Conservation (phyloP, 2,113 vertebrate species). For the Pseudolaguvia tuberculata region DNA sequence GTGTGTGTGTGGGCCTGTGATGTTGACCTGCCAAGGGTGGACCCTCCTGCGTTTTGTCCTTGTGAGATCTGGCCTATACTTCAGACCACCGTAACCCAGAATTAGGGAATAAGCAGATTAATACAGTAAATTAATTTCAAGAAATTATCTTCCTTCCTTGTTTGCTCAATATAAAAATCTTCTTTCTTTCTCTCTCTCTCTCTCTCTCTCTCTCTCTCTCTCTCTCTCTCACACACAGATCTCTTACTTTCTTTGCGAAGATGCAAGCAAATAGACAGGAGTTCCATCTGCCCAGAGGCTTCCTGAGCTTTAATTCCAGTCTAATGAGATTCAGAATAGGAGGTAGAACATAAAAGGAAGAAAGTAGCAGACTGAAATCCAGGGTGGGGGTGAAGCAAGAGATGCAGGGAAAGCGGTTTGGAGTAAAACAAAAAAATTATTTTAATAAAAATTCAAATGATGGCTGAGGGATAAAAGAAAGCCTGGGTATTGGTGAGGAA, state of each 20-base stretch:
- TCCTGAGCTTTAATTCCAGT: constrained; percentile 56
- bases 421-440: constrained; percentile 37
- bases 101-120: no score
- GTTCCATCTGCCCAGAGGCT: constrained; percentile 50
- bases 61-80: no score
- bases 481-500: constrained; percentile 17
- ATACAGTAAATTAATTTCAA: no score
- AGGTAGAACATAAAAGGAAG: constrained; percentile 52
- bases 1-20: no score
- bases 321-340: constrained; percentile 67
- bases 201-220: constrained; percentile 21
- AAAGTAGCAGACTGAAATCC: constrained; percentile 35
- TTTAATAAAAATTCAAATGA: constrained; percentile 41
- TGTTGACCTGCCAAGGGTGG: no score
- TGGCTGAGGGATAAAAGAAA: constrained; percentile 42
- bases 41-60: no score
- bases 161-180: neutral
- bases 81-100: no score
- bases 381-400: constrained; percentile 17
- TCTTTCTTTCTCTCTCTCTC: constrained; percentile 15
- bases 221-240: constrained; percentile 19
- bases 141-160: no score
- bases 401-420: constrained; percentile 34
- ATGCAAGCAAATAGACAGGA: constrained; percentile 57
- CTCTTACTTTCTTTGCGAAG: constrained; percentile 35